Base-by-base conservation (phyloP, 2,888 invertebrate species). In the Dryocosmus kuriphilus region DNA sequence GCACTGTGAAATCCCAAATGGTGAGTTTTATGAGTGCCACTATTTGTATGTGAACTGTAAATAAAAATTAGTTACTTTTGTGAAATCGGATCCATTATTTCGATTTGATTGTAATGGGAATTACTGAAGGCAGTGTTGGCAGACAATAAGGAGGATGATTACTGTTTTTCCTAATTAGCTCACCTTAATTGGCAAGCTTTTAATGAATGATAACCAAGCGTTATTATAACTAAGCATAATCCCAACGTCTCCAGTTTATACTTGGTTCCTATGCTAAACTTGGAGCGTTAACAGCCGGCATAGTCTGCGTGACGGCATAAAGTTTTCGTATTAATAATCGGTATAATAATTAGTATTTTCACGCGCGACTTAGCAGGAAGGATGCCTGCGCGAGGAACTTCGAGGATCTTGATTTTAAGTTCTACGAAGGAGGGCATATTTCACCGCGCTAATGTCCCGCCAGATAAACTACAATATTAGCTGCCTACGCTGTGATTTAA, bases 341-440 rank as follows among this genome's bases (percentile, higher is more conserved):
- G 89, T 89, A 89, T 90, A 91, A 91, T 91, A 91, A 91, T 91
- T 91, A 91, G 90, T 90, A 91, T 91, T 91, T 91, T 91, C 91
- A 91, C 89, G 90, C 88, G 89, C 91, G 90, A 91, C 90, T 91
- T 90, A 89, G 87, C 91, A 91, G 90, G 90, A 90, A 91, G 89
- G 89, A 87, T 86, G 85, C 82, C 80, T 77, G 79, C 79, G 81
- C 82, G 80, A 85, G 84, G 81, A 88, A 85, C 86, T 87, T 85
- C 80, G 83, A 80, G 85, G 86, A 91, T 91, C 91, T 91, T 91
- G 91, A 91, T 91, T 90, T 91, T 91, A 91, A 91, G 90, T 91
- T 90, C 80, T 82, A 73, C 81, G 86, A 86, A 85, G 86, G 85
- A 85, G 89, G 88, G 87, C 89, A 91, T 91, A 91, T 91, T 91